These are phyloP conservation scores for Sebastes itinus DNA, from an alignment of 2,797 vertebrate genomes.

Conservation along the genomic window DNA sequence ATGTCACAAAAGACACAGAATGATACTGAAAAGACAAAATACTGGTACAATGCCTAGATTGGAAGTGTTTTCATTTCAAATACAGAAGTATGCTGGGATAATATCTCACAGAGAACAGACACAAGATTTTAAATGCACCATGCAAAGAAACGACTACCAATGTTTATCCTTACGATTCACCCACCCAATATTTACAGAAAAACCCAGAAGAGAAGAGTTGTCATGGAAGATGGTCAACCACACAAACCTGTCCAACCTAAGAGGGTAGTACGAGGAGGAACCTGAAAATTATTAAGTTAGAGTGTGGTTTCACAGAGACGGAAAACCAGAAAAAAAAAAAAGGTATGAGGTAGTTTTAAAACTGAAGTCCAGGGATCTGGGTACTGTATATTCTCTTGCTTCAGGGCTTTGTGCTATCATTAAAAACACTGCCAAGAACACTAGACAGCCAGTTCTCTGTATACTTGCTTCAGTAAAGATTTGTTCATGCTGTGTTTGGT, in stretches of 20 bases:
- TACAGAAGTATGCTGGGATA: neutral
- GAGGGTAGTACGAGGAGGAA: neutral
- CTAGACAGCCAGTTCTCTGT: neutral
- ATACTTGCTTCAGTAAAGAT: slow-evolving; percentile 21
- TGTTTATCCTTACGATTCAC: neutral
- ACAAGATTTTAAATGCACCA: neutral
- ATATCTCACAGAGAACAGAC: neutral
- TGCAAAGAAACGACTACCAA: neutral
- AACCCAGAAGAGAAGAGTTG: neutral
- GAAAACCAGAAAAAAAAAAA: neutral
- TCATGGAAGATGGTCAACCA: slow-evolving; percentile 20
- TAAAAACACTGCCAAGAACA: neutral
- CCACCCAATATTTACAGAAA: neutral
- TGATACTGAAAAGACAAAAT: neutral
- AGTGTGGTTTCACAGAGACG: slow-evolving; percentile 3
- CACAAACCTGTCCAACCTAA: slow-evolving; percentile 15
- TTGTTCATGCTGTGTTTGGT: slow-evolving; percentile 12
- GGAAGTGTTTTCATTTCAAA: neutral
- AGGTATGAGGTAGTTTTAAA: slow-evolving; percentile 2
- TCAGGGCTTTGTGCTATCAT: neutral
- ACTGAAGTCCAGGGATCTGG: neutral
- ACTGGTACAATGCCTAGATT: neutral
- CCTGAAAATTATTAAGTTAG: slow-evolving; percentile 15
- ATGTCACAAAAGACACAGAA: neutral
- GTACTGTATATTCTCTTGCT: neutral